phyloP scores from a whole-genome alignment of 2,113 vertebrate genomes.

The Tor tambroides region DNA sequence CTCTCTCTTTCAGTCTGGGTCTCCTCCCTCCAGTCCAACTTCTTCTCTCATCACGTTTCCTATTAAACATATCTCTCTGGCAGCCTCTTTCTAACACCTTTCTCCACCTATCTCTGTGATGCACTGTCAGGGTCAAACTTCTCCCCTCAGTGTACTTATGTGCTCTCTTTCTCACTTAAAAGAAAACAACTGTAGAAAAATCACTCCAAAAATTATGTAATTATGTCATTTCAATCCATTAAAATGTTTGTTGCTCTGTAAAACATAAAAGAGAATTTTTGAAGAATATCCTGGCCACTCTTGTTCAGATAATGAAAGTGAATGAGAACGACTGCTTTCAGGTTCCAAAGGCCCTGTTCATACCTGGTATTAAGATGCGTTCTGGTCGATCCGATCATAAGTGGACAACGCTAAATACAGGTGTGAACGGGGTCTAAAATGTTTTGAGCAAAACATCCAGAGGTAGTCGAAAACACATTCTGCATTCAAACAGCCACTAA shows the following conservation, averaged over 20 bases:
- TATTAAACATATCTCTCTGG: slow-evolving; percentile 9
- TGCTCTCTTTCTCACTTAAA: background rate
- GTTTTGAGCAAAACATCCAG: no score
- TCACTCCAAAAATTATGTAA: background rate
- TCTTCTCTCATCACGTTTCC: slow-evolving; percentile 3
- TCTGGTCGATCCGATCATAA: no score
- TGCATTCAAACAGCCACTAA: no score
- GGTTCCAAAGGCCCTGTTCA: no score
- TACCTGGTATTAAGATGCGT: no score
- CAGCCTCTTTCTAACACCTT: background rate
- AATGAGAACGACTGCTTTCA: background rate
- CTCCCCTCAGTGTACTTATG: background rate
- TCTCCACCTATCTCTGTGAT: background rate
- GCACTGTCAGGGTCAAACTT: background rate
- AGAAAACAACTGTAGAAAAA: background rate
- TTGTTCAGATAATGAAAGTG: background rate
- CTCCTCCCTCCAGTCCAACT: slow-evolving; percentile 18
- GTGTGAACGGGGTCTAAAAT: no score
- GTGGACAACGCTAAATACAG: no score
- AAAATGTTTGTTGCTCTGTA: background rate
- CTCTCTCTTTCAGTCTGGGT: slow-evolving; percentile 20
- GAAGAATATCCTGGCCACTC: background rate
- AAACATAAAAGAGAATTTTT: background rate
- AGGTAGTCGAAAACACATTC: no score
- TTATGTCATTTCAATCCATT: background rate